Evolutionary conservation across 1,140 invertebrate genomes (phyloP), one percentile per base, ranked within the genome.

Genomic region (Araneus ventricosus): DNA sequence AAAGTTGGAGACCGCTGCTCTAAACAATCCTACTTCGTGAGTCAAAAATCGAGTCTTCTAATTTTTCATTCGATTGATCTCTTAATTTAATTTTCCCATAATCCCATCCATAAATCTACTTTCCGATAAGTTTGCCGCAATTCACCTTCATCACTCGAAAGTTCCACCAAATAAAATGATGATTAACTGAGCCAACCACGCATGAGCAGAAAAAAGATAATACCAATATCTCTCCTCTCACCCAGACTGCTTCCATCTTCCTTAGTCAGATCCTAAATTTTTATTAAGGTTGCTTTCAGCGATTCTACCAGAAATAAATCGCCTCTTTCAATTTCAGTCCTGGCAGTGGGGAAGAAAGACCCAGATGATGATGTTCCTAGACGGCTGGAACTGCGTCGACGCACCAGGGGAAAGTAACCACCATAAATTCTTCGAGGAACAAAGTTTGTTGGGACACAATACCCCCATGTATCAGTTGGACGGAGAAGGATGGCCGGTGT

Each of bases 371-470:
- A 75, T 75, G 67, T 75, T 75, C 67, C 30, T 34, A 17, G 27
- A 17, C 14, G 67, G 61, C 61, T 63, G 1, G 61, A 63, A 63
- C 24, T 52, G 61, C 61, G n/a, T 27, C 27, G 30, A 37, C 67
- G 30, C 67, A 75, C 27, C 30, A 34, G 67, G 67, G 30, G 67
- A 75, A 75, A 75, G 67, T 75, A 75, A 75, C 67, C 30, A 75
- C 27, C 67, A 75, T 75, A 75, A 75, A 75, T 75, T 75, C 67
- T 75, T 75, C 45, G 1, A 7, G 67, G 67, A 75, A 34, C 67
- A 75, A 75, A 75, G 27, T 75, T 75, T 75, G 67, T 75, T 75
- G 67, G 67, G 67, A 75, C 67, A 75, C 67, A 75, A 75, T 75
- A 75, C 67, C 27, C 27, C 67, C 67, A 75, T 75, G 67, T 75